Conservation (phyloP, 2,113 vertebrate species). For the Propithecus coquereli region DNA sequence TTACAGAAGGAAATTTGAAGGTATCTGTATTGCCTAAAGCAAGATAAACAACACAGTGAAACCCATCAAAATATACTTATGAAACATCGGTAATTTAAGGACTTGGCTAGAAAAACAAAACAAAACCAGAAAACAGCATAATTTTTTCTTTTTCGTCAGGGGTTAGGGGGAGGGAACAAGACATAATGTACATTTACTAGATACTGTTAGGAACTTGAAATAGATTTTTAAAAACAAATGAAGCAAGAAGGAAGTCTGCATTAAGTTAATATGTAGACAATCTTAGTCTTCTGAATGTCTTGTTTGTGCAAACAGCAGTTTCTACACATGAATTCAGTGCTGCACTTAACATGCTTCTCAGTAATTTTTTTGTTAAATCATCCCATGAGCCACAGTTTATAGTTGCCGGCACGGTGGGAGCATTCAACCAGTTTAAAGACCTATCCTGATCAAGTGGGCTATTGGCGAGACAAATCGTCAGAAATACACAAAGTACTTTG, state of each 20-base stretch:
- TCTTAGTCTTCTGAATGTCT: neutral
- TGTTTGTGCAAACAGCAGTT: neutral
- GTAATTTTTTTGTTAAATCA: neutral
- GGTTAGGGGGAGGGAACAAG: neutral
- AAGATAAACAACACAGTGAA: constrained; percentile 41
- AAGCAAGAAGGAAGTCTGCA: neutral
- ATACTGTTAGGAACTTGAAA: neutral
- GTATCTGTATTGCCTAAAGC: neutral
- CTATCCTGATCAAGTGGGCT: neutral
- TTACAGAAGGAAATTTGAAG: neutral
- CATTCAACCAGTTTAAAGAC: neutral
- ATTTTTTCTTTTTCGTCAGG: neutral
- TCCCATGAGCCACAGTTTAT: neutral
- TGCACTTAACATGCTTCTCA: neutral
- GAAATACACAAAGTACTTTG: neutral
- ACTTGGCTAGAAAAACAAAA: constrained; percentile 34
- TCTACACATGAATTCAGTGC: neutral
- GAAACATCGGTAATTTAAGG: neutral
- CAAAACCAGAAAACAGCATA: neutral
- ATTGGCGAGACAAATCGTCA: neutral
- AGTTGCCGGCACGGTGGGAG: neutral
- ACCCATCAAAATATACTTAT: constrained; percentile 11
- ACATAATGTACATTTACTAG: neutral
- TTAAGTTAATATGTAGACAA: neutral
- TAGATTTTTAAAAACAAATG: neutral